Evolutionary conservation across 2,113 vertebrate genomes (phyloP), one percentile per base, ranked within the genome.

Genomic region (Pangasianodon gigas): DNA sequence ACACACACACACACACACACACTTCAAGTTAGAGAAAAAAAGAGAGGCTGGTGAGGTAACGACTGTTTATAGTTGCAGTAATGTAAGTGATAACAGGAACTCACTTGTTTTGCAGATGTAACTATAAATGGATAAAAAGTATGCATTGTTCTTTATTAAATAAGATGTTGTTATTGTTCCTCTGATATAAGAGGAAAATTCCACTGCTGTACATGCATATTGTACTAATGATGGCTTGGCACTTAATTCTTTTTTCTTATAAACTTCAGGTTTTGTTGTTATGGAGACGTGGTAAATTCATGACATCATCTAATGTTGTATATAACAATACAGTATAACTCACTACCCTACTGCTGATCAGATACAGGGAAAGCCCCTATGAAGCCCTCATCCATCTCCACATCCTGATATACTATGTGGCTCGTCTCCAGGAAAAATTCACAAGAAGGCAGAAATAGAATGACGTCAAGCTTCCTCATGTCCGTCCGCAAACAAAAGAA

Each of bases 221-320:
- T 87, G 87, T 1, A 94, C 93, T 92, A 89, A 85, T 62, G 86
- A 86, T 65, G 8, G 24, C 11, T 60, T 32, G 13, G 37, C 32
- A 75, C 51, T 32, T 14, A 3, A 58, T 62, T 77, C 4, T 37
- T 44, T 71, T 6, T 71, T 16, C 32, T 86, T 32, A 54, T 74
- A 11, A 60, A 32, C 19, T 41, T 86, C 21, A 7, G 7, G 67
- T 74, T 74, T 87, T 77, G 71, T 48, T 79, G 5, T 44, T 46
- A 46, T 56, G 24, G 9, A 24, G 21, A 79, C 26, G 46, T 75
- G 7, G 13, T 2, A 26, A 11, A 6, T 32, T n/a, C 7, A 24
- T 56, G 80, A 82, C 7, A 8, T 32, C 80, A 82, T 18, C 29
- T 46, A 79, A 41, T 58, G 54, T 26, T 83, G 32, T 24, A 24